Base-by-base conservation (phyloP, 35 echinoderm and acorn worm species). In the Lytechinus variegatus region DNA sequence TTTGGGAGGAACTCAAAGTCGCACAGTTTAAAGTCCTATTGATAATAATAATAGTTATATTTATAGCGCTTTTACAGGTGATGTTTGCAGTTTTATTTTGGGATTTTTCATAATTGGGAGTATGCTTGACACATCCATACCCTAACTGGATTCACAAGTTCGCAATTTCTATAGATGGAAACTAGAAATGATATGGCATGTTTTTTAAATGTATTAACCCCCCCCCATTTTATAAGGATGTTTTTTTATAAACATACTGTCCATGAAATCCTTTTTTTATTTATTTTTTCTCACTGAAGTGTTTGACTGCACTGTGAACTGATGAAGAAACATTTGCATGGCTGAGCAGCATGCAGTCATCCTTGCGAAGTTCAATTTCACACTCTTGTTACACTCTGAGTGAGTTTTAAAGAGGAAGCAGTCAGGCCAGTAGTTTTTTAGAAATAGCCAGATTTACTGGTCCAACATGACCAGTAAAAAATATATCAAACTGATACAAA, bases 301-400 rank as follows among this genome's bases (percentile, higher is more conserved):
- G 66, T 24, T 79, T n/a, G 19, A 60, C 10, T 60, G 24, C 0
- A 71, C 61, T 71, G 61, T 66, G 1, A 24, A 24, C 5, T 24
- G 19, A 24, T 79, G 66, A 79, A 79, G 66, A 79, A 79, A 79
- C 66, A 79, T 79, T 79, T 79, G n/a, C 66, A n/a, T 79, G 66
- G 66, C n/a, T 79, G 66, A 79, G n/a, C n/a, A 3, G 21, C 19
- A 24, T 79, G 61, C 61, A 71, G 19, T 71, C 61, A 71, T 71
- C 61, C 61, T 21, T 19, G 1, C 61, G 21, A 71, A 71, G 61
- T 71, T 71, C 61, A 71, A 71, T 71, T 71, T 71, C 61, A 71
- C 61, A 71, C 61, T 71, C 61, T 71, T 0, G 61, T 71, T 71
- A 5, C 11, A 71, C 61, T 71, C 61, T 71, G 61, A 24, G 33